Evolutionary conservation across 2,888 invertebrate genomes (phyloP).

Genomic region (Ypsolopha sequella): DNA sequence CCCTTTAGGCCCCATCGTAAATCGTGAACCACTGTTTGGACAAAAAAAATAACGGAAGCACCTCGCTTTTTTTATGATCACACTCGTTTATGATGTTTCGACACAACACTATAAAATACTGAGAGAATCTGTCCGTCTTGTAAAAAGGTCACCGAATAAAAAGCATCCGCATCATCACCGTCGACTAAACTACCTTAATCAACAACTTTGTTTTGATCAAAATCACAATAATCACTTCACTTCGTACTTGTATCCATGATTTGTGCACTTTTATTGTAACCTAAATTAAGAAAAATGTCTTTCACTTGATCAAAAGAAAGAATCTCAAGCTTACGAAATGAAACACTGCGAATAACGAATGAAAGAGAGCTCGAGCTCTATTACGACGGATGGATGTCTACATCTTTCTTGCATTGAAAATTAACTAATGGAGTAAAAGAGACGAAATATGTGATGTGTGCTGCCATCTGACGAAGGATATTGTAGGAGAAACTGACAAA

Average conservation of each 20-base stretch:
- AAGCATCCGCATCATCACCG: conserved; percentile 41
- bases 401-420: conserved; percentile 15
- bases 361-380: conserved; percentile 34
- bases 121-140: conserved; percentile 14
- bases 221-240: conserved; percentile 8
- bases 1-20: conserved; percentile 61
- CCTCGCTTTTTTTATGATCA: conserved; percentile 19
- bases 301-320: conserved; percentile 15
- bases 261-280: conserved; percentile 7
- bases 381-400: conserved; percentile 11
- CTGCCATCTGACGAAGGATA: neutral
- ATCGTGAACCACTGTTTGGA: conserved; percentile 9
- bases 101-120: conserved; percentile 11
- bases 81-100: conserved; percentile 2
- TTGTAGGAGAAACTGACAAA: neutral
- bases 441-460: conserved; percentile 10
- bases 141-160: conserved; percentile 54
- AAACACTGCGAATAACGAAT: conserved; percentile 53
- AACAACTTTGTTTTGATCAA: conserved; percentile 21
- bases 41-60: conserved; percentile 36
- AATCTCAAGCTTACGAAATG: conserved; percentile 37
- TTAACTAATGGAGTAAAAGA: conserved; percentile 15
- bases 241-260: neutral
- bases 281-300: conserved; percentile 9
- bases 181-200: conserved; percentile 18